Base-by-base conservation (phyloP, 1,140 invertebrate species). In the Macrosteles quadrilineatus region DNA sequence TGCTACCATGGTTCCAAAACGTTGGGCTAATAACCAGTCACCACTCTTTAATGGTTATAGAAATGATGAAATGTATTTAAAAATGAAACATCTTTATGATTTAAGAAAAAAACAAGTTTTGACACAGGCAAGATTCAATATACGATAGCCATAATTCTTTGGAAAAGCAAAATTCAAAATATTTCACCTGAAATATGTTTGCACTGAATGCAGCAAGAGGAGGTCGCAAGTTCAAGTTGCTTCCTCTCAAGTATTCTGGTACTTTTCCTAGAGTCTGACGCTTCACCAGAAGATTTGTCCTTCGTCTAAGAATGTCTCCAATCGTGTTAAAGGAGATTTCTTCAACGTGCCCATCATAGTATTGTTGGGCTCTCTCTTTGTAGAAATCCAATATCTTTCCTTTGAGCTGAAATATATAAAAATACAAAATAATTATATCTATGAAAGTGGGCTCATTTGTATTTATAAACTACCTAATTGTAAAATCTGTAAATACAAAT, bases 281-380 rank as follows among this genome's bases (percentile, higher is more conserved):
- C 74, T 91, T 90, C 0, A 94, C 87, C 21, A 93, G 76, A 0
- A 93, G 80, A 80, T 93, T 94, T 0, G 92, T 93, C 73, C 90
- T 83, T 68, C 91, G 82, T 25, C 91, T 81, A 0, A 92, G 86
- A 3, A 92, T 85, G 73, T 94, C 91, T 32, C 88, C 88, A 30
- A 93, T 89, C 1, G 88, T 85, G 70, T 90, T 90, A 76, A 93
- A 94, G 69, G 90, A 90, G 0, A 92, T 87, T 79, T 95, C 92
- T 75, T 93, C 90, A 0, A 94, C 91, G 68, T 91, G 87, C 0
- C 91, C 91, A 69, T 91, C 90, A 75, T 95, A 95, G 74, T 94
- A 92, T 71, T 93, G 90, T 73, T 91, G 90, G 0, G 88, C 91
- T 74, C 92, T 85, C 75, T 94, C 91, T 76, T 93, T 94, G 76